Percentiles rank a stretch among this genome's conserved stretches.
Conservation (phyloP, 2,797 vertebrate genomes). For the Gambusia yucatana region DNA sequence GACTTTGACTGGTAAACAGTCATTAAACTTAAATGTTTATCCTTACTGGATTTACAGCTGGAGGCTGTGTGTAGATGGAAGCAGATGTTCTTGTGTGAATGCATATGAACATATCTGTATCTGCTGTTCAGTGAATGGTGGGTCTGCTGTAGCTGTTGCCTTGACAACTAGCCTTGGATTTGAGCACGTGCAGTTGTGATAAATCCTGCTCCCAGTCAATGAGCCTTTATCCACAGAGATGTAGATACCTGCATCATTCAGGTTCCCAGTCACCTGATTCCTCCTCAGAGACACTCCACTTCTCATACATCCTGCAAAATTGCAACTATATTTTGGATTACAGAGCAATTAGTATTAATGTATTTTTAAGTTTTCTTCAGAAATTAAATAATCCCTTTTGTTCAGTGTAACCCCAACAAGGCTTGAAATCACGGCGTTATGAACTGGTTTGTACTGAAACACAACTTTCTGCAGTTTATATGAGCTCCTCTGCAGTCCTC, state of each 20-base stretch:
- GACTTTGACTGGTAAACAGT: slow-evolving; percentile 59
- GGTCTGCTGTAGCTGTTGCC: slow-evolving; percentile 71
- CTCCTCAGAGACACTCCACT: slow-evolving; percentile 15
- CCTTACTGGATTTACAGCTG: slow-evolving; percentile 52
- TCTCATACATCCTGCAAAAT: slow-evolving; percentile 12
- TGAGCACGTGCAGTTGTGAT: slow-evolving; percentile 62
- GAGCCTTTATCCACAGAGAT: slow-evolving; percentile 35
- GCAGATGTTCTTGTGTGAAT: slow-evolving; percentile 6
- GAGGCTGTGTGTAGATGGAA: slow-evolving; percentile 41
- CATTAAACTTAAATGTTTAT: slow-evolving; percentile 69
- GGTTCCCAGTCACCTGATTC: slow-evolving; percentile 9
- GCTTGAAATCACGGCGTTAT: not conserved
- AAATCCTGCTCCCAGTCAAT: slow-evolving; percentile 36
- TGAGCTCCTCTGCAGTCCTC: slow-evolving; percentile 31
- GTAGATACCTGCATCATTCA: slow-evolving; percentile 16
- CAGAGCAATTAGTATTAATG: not conserved
- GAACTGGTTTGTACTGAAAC: no score
- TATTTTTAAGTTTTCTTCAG: not conserved
- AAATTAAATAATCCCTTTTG: not conserved
- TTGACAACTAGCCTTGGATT: slow-evolving; percentile 67
- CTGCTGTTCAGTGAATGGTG: not conserved
- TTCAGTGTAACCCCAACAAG: not conserved
- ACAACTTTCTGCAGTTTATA: slow-evolving; percentile 13
- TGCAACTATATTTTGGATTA: not conserved
- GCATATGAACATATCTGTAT: slow-evolving; percentile 8